These are phyloP conservation scores for Erythrolamprus reginae DNA, from an alignment of 2,113 vertebrate genomes.

Conservation along the genomic window DNA sequence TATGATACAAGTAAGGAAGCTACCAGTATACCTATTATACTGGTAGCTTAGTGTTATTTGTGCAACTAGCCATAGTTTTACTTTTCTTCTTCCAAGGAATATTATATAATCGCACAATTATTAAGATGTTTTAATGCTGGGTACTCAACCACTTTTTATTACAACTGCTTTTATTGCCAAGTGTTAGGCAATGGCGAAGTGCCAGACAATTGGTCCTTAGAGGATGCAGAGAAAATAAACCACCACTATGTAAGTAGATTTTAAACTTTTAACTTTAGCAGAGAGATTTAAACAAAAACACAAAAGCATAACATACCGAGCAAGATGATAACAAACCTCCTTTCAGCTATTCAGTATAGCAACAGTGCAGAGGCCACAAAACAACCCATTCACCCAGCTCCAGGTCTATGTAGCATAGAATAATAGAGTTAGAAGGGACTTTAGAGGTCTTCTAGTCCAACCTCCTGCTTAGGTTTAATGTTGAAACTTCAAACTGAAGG, in stretches of 20 bases:
- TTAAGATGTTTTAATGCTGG: not conserved
- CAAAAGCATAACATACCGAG: not conserved
- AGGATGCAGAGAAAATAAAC: not conserved
- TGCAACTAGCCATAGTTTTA: not conserved
- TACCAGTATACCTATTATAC: not conserved
- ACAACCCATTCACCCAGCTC: not conserved
- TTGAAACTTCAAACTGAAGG: too few relatives aligned
- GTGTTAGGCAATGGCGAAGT: not conserved
- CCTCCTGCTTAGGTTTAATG: too few relatives aligned
- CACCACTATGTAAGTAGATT: not conserved
- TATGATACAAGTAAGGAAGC: not conserved
- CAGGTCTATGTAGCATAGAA: too few relatives aligned
- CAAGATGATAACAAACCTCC: not conserved
- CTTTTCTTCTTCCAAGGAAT: not conserved
- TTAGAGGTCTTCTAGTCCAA: too few relatives aligned
- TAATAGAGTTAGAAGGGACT: too few relatives aligned
- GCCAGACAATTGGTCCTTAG: not conserved
- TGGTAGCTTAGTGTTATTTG: not conserved
- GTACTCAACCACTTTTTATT: not conserved
- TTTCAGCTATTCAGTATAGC: not conserved
- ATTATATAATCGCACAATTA: not conserved
- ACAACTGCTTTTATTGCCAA: not conserved
- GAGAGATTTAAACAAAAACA: not conserved
- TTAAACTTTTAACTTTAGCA: not conserved
- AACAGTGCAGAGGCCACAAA: not conserved